These are phyloP conservation scores for Calidris pugnax DNA, from an alignment of 2,113 vertebrate genomes.

Conservation along the genomic window DNA sequence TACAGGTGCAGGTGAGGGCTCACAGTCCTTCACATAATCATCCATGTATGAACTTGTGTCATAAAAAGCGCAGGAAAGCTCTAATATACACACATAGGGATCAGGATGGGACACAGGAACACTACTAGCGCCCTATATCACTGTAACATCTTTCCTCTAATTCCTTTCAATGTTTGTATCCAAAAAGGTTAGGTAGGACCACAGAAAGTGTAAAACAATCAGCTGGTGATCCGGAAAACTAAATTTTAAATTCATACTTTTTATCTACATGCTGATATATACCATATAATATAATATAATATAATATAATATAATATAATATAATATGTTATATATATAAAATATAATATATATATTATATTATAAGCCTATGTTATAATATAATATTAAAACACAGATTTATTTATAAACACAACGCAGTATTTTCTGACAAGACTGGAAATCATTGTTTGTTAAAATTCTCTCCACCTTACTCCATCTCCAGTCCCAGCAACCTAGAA, in stretches of 20 bases:
- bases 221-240: neutral
- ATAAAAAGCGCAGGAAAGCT: neutral
- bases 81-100: neutral
- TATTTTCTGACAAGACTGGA: neutral
- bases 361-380: too few relatives aligned
- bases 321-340: too few relatives aligned
- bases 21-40: neutral
- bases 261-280: neutral
- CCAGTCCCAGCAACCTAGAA: neutral
- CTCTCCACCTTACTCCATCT: neutral
- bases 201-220: neutral
- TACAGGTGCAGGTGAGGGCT: neutral
- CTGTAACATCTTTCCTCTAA: neutral
- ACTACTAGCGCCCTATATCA: neutral
- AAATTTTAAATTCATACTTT: neutral
- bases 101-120: neutral
- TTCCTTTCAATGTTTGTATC: neutral
- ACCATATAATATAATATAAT: too few relatives aligned
- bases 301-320: too few relatives aligned
- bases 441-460: neutral
- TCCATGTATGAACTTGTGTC: neutral
- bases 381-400: too few relatives aligned
- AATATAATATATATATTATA: too few relatives aligned
- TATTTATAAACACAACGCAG: neutral
- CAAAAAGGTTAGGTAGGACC: neutral